These are phyloP conservation scores for Rhopalosiphum maidis DNA, from an alignment of 1,140 invertebrate genomes.

Conservation along the genomic window DNA sequence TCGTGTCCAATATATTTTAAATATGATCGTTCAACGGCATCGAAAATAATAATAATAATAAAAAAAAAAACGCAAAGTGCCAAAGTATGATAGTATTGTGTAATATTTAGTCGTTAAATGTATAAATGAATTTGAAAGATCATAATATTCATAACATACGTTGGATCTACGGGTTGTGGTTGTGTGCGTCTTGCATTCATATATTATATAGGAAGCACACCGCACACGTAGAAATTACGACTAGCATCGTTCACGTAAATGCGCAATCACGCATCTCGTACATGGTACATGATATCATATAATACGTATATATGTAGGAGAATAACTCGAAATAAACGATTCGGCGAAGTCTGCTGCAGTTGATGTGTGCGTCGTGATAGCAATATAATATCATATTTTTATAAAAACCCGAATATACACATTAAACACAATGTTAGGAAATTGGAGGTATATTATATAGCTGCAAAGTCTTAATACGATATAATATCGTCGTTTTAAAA, in stretches of 20 bases:
- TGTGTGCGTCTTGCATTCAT: not conserved
- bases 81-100: too few species aligned
- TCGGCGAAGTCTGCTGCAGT: not conserved
- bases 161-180: too few species aligned
- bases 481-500: not conserved
- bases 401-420: not conserved
- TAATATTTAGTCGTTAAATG: too few species aligned
- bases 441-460: not conserved
- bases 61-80: not conserved
- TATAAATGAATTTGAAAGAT: not conserved
- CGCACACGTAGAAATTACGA: not conserved
- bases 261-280: not conserved
- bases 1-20: not conserved
- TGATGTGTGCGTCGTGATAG: not conserved
- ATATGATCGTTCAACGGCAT: not conserved
- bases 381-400: not conserved
- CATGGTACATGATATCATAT: not conserved
- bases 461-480: not conserved
- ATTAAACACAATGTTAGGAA: not conserved
- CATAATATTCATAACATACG: not conserved
- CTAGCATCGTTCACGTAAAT: not conserved
- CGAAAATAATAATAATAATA: not conserved
- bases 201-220: not conserved
- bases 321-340: not conserved
- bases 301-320: not conserved